These are phyloP conservation scores for Podarcis siculus DNA, from an alignment of 2,797 vertebrate species.

Conservation along the genomic window DNA sequence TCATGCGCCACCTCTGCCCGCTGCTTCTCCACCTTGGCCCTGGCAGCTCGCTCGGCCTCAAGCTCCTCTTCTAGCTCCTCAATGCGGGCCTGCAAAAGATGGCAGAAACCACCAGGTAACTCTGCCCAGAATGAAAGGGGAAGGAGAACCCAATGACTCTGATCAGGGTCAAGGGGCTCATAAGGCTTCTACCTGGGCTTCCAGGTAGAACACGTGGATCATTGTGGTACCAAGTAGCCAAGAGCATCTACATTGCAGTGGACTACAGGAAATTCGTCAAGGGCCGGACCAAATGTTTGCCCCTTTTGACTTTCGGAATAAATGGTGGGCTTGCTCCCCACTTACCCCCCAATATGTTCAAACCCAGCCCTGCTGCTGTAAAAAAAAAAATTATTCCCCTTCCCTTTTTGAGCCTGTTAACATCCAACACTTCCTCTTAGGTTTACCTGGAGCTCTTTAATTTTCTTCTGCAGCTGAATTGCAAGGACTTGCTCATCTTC, in stretches of 20 bases:
- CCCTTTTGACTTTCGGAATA: neutral
- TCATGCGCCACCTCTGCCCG: constrained; percentile 85
- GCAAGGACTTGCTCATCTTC: constrained; percentile 88
- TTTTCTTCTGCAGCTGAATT: constrained; percentile 89
- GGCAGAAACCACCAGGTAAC: neutral
- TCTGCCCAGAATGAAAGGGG: accelerated
- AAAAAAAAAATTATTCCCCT: neutral
- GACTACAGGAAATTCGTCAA: neutral
- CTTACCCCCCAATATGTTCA: neutral
- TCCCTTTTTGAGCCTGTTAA: neutral
- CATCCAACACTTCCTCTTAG: neutral
- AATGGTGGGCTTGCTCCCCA: neutral
- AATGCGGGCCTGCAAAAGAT: constrained; percentile 81
- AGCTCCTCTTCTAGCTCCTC: constrained; percentile 96
- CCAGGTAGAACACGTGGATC: neutral
- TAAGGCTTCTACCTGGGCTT: neutral
- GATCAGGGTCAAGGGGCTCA: neutral
- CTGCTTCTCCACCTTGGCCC: constrained; percentile 93
- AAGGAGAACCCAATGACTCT: neutral
- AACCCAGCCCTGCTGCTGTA: neutral
- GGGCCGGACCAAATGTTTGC: neutral
- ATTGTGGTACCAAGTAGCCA: neutral
- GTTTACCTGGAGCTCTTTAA: constrained; percentile 91
- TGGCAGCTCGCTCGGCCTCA: constrained; percentile 86
- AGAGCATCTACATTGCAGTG: neutral